Conservation (phyloP, 2,888 invertebrate genomes). For the Hemaris fuciformis region DNA sequence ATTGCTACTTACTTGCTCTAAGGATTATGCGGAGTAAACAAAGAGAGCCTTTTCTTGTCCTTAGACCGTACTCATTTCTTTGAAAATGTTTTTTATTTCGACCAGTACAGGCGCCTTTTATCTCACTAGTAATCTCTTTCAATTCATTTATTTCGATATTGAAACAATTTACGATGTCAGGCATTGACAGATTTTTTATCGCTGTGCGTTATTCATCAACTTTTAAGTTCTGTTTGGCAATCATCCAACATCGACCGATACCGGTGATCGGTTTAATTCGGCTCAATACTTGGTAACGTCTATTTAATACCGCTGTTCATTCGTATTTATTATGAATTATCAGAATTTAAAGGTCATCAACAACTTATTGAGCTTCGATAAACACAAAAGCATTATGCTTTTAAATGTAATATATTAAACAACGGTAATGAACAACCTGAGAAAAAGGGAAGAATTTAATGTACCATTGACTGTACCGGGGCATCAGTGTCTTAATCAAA, state of each 20-base stretch:
- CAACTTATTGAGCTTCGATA: background rate
- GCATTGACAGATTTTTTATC: background rate
- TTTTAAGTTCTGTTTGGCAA: background rate
- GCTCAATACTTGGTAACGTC: background rate
- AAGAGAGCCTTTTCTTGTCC: background rate
- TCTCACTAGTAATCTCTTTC: background rate
- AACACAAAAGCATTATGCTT: background rate
- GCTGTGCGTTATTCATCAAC: background rate
- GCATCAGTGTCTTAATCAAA: too few relatives aligned
- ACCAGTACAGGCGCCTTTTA: background rate
- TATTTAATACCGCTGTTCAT: background rate
- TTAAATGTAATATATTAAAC: background rate
- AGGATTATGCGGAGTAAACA: slow-evolving; percentile 1
- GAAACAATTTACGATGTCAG: background rate
- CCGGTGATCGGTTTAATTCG: background rate
- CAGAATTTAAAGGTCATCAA: background rate
- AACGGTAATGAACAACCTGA: too few relatives aligned
- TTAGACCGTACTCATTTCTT: background rate
- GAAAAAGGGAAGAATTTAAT: background rate
- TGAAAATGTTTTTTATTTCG: background rate
- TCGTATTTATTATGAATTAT: background rate
- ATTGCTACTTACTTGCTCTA: too few relatives aligned
- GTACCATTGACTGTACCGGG: too few relatives aligned
- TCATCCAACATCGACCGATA: background rate
- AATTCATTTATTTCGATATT: background rate